Conservation (phyloP, 2,113 vertebrate species). For the Eonycteris spelaea region DNA sequence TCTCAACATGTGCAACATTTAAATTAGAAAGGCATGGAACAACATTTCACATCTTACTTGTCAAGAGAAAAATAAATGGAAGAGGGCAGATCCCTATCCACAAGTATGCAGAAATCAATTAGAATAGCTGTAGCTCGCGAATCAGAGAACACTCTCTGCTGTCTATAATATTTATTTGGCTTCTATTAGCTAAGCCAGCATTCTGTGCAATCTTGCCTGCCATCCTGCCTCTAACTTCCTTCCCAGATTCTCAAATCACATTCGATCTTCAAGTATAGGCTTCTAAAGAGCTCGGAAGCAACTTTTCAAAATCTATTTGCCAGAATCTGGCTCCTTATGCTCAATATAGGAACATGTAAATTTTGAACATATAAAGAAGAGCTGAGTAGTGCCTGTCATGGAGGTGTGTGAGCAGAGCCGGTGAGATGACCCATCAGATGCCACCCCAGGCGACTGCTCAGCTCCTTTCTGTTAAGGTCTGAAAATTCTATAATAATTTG, state of each 20-base stretch:
- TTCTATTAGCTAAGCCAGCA: background rate
- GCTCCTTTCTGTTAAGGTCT: background rate
- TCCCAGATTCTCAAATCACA: constrained; percentile 29
- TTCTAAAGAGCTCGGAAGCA: constrained; percentile 59
- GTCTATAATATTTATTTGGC: constrained; percentile 19
- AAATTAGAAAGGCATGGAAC: constrained; percentile 77
- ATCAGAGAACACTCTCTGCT: constrained; percentile 43
- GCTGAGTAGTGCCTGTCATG: background rate
- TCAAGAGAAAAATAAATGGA: constrained; percentile 73
- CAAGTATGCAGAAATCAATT: constrained; percentile 75
- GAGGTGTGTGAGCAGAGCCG: background rate
- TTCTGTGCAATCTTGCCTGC: background rate
- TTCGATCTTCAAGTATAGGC: background rate
- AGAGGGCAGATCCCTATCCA: constrained; percentile 72
- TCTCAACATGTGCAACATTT: constrained; percentile 71
- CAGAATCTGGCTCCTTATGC: background rate
- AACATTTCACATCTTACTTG: constrained; percentile 75
- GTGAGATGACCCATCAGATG: background rate
- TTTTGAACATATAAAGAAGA: background rate
- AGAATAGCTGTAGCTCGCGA: constrained; percentile 48
- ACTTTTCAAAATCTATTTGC: constrained; percentile 59
- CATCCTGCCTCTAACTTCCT: constrained; percentile 50
- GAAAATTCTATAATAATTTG: constrained; percentile 1
- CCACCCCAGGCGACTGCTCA: background rate
- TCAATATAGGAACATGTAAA: background rate